Conservation (phyloP, 2,113 vertebrate genomes). For the Brienomyrus longianalis region DNA sequence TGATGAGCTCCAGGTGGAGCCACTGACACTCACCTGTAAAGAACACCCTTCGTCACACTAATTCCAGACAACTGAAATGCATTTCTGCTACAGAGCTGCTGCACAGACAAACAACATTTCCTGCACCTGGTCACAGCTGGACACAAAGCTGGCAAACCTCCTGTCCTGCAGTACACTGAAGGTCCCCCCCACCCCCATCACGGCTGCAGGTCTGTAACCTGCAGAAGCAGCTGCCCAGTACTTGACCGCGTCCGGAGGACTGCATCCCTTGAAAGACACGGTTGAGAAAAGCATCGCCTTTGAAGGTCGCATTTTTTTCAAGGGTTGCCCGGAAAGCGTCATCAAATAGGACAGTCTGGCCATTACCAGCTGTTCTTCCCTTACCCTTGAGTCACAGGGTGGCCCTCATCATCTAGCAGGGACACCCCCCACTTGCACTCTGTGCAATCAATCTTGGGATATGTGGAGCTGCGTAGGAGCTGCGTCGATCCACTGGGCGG, state of each 20-base stretch:
- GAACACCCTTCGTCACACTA: not conserved
- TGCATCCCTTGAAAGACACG: not conserved
- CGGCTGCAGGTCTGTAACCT: not conserved
- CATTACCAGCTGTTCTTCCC: no score
- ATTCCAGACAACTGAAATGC: not conserved
- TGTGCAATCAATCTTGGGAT: no score
- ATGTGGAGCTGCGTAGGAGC: no score
- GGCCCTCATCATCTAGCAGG: no score
- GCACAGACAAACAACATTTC: not conserved
- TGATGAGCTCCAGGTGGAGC: slow-evolving; percentile 95
- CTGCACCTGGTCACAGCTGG: not conserved
- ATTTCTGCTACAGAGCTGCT: not conserved
- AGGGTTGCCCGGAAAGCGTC: not conserved
- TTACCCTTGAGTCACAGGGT: no score
- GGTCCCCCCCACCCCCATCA: not conserved
- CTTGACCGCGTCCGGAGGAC: not conserved
- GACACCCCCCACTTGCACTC: no score
- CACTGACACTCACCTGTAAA: slow-evolving; percentile 88
- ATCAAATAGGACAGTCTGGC: not conserved
- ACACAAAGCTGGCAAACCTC: not conserved
- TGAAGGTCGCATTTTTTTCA: not conserved
- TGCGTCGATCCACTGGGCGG: no score
- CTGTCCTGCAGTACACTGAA: not conserved
- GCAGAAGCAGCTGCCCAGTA: not conserved
- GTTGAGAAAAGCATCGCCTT: not conserved